Conservation (phyloP, 92 coral and sea anemone genomes). For the Galaxea fascicularis region DNA sequence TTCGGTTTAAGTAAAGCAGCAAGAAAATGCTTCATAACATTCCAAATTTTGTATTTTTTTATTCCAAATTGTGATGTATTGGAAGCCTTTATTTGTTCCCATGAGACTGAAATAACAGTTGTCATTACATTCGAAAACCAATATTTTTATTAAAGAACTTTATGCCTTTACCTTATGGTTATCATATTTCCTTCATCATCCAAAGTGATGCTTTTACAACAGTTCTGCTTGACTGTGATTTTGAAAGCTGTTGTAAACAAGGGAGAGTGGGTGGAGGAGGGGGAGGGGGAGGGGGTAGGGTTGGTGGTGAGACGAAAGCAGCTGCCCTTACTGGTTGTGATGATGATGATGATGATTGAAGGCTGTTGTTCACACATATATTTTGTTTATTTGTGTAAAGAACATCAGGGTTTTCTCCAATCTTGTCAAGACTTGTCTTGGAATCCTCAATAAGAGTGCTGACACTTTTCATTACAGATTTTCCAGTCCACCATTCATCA, state of each 20-base stretch:
- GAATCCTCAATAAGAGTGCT: not conserved
- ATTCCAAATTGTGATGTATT: no score
- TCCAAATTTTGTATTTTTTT: no score
- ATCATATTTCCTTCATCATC: constrained; percentile 76
- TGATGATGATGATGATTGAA: not conserved
- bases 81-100: no score
- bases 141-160: no score
- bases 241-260: not conserved
- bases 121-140: no score
- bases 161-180: no score
- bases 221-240: constrained; percentile 10
- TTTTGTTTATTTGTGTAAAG: not conserved
- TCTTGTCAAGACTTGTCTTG: not conserved
- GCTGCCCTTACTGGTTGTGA: no score
- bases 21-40: no score
- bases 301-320: no score
- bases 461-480: not conserved
- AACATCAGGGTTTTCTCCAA: not conserved
- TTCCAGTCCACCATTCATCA: not conserved
- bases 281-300: constrained; percentile 71
- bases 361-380: not conserved
- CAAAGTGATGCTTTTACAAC: constrained; percentile 39
- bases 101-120: no score
- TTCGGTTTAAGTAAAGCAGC: no score
- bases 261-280: constrained; percentile 59